Percentiles rank a stretch among this genome's conserved stretches.
phyloP scores from a whole-genome alignment of 1,140 invertebrate genomes.

The Plectrocnemia conspersa region DNA sequence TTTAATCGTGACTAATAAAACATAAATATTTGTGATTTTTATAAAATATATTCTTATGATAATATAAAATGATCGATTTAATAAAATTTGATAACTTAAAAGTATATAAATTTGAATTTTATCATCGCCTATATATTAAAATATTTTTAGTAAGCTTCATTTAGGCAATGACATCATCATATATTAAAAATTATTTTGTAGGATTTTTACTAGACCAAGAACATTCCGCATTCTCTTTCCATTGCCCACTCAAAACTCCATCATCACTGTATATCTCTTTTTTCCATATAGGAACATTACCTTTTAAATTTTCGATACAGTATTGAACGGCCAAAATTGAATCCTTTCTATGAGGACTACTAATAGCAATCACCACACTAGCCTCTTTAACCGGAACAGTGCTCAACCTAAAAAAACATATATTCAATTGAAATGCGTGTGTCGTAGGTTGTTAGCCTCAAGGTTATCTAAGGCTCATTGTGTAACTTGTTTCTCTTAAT shows the following conservation, averaged over 20 bases:
- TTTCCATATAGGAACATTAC: slow-evolving; percentile 92
- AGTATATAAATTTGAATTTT: neutral
- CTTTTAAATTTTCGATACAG: slow-evolving; percentile 83
- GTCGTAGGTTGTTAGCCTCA: too few species aligned
- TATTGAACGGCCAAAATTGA: slow-evolving; percentile 77
- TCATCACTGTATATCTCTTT: slow-evolving; percentile 80
- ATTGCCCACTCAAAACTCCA: slow-evolving; percentile 47
- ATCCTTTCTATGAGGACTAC: slow-evolving; percentile 79
- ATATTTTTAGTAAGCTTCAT: neutral
- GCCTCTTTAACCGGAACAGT: slow-evolving; percentile 82
- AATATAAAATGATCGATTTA: neutral
- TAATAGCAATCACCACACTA: slow-evolving; percentile 86
- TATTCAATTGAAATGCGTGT: too few species aligned
- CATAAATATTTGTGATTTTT: too few species aligned
- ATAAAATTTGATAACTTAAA: neutral
- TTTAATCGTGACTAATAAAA: too few species aligned
- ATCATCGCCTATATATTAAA: neutral
- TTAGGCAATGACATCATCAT: neutral
- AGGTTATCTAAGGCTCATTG: too few species aligned
- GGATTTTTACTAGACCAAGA: slow-evolving; percentile 52
- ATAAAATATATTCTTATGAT: neutral
- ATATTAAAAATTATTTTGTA: neutral
- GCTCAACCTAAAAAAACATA: slow-evolving; percentile 58
- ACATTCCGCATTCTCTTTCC: slow-evolving; percentile 81
- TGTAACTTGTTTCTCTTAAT: too few species aligned